These are phyloP conservation scores for Meloidogyne floridensis DNA, from an alignment of 1,140 invertebrate species.

Conservation along the genomic window DNA sequence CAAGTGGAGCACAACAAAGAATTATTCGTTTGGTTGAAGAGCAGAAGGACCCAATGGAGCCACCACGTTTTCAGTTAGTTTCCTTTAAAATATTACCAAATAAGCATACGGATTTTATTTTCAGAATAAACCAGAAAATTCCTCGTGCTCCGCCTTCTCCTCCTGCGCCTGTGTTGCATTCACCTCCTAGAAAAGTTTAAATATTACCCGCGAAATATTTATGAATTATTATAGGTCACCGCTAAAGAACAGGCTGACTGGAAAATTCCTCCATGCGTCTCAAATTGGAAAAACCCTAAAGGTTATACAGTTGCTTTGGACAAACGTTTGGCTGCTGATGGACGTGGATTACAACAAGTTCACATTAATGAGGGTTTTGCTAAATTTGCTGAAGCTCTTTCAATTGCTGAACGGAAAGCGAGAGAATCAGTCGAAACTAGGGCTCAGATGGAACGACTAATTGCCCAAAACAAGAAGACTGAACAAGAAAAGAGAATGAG, in stretches of 20 bases:
- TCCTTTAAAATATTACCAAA: not conserved
- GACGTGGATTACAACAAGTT: conserved; percentile 85
- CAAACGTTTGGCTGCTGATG: conserved; percentile 95
- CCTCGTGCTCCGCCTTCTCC: conserved; percentile 95
- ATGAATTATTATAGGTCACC: conserved; percentile 72
- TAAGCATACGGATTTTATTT: conserved; percentile 15
- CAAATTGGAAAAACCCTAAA: conserved; percentile 99
- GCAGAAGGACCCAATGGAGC: conserved; percentile 96
- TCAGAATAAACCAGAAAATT: conserved; percentile 74
- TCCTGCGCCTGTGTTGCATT: conserved; percentile 95
- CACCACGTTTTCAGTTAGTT: conserved; percentile 84
- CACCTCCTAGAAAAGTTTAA: conserved; percentile 82
- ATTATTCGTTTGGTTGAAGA: conserved; percentile 94
- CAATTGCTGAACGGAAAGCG: conserved; percentile 95
- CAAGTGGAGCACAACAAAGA: conserved; percentile 93
- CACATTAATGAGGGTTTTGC: conserved; percentile 99
- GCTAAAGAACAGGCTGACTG: conserved; percentile 98
- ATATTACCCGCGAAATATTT: not conserved
- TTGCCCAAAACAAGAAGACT: conserved; percentile 96
- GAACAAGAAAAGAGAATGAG: conserved; percentile 93
- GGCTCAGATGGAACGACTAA: conserved; percentile 89
- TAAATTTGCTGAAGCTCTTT: conserved; percentile 92
- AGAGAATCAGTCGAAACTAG: conserved; percentile 93
- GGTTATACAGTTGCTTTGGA: conserved; percentile 96
- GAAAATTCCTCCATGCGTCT: conserved; percentile 99